These are phyloP conservation scores for Volucella zonaria DNA, from an alignment of 2,888 invertebrate species.

Conservation along the genomic window DNA sequence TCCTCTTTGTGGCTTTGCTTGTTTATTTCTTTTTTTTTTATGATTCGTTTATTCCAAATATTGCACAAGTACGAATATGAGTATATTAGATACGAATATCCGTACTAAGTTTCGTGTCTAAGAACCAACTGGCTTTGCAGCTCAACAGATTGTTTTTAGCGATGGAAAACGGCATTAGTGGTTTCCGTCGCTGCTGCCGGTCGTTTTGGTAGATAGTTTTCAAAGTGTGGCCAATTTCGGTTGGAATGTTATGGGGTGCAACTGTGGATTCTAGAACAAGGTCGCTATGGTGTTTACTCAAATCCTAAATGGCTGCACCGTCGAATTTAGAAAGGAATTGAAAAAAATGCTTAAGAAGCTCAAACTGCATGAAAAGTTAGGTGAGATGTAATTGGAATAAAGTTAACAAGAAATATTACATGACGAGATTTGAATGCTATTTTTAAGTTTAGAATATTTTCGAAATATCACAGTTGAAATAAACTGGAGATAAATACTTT, in stretches of 20 bases:
- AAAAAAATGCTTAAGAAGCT: background rate
- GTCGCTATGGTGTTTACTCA: constrained; percentile 5
- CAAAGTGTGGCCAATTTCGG: constrained; percentile 18
- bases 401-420: too few species aligned
- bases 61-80: constrained; percentile 42
- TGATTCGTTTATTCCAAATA: constrained; percentile 13
- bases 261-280: constrained; percentile 44
- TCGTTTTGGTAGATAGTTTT: constrained; percentile 18
- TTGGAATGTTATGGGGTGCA: constrained; percentile 44
- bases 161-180: constrained; percentile 19
- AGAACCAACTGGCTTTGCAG: constrained; percentile 45
- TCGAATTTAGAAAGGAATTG: too few species aligned
- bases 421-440: too few species aligned
- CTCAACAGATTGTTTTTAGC: background rate
- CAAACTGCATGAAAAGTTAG: background rate
- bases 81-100: background rate
- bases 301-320: background rate
- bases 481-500: too few species aligned
- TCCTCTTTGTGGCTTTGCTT: constrained; percentile 38
- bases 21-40: constrained; percentile 32
- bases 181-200: background rate
- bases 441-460: too few species aligned
- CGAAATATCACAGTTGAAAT: too few species aligned
- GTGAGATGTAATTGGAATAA: background rate
- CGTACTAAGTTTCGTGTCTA: too few species aligned